Evolutionary conservation across 1,140 invertebrate species (phyloP), one percentile per base, ranked within the genome.

Genomic region (Drosophila ironensis): DNA sequence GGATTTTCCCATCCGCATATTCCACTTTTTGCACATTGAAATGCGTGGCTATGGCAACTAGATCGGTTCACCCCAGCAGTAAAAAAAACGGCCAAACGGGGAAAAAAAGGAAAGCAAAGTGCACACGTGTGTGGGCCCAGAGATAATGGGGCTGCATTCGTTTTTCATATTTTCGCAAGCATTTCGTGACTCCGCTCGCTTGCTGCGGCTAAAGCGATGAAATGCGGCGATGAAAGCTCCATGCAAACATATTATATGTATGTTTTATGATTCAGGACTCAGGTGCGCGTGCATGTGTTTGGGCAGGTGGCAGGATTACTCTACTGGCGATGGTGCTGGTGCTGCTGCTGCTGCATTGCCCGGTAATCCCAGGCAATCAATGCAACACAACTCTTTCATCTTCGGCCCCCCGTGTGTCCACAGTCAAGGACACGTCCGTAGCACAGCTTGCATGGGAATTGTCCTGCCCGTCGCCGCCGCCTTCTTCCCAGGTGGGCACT

Each of bases 301-400:
- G 19, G 48, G 0, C 48, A 51, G 48, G 20, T 51, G 48, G 12
- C 9, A 4, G 30, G 30, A 14, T 20, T 11, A n/a, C n/a, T n/a
- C n/a, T 17, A 11, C 19, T 24, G 5, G 19, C 4, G 16, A 11
- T 51, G 12, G 3, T 35, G n/a, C n/a, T n/a, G n/a, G n/a, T n/a
- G n/a, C n/a, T n/a, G n/a, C n/a, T n/a, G n/a, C n/a, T 6, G 16
- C 12, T 67, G 63, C 37, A 51, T 20, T 63, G 63, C 22, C 45
- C 14, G 59, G 46, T 52, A 67, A 63, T 67, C 63, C 48, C 30
- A 11, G 14, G 28, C 60, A 38, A 46, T 42, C 42, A 45, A 37
- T 40, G 33, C 52, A 53, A 27, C 20, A 25, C 17, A 41, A 33
- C 22, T 50, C 22, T n/a, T 11, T 27, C 16, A 28, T 22, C 45